A percentile compares a stretch with the other conserved stretches of the same genome.
Conservation (phyloP, 2,113 vertebrate genomes). For the Nycticryphes semicollaris region DNA sequence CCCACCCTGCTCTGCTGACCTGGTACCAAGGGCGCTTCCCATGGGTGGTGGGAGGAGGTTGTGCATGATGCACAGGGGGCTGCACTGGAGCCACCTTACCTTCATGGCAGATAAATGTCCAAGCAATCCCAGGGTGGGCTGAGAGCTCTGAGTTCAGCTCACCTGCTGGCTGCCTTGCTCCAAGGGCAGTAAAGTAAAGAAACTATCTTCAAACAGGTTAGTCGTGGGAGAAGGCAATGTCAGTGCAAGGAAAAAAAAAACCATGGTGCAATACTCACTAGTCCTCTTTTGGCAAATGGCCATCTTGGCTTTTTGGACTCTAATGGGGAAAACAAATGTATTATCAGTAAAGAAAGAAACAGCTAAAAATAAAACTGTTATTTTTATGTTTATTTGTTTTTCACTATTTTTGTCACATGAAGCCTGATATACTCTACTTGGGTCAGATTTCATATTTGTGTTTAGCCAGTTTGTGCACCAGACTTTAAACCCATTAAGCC, state of each 20-base stretch:
- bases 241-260: not conserved
- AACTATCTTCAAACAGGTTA: not conserved
- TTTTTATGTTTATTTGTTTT: not conserved
- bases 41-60: too few species aligned
- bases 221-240: not conserved
- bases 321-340: slow-evolving; percentile 59
- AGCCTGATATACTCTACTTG: not conserved
- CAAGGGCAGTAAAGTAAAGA: not conserved
- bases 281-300: slow-evolving; percentile 85
- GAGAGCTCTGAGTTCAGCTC: not conserved
- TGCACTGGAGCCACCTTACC: not conserved
- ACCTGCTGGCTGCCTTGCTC: not conserved
- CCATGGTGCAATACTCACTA: slow-evolving; percentile 70
- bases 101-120: not conserved
- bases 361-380: not conserved
- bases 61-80: not conserved
- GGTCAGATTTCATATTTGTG: not conserved
- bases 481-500: not conserved
- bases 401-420: not conserved
- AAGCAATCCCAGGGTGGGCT: not conserved
- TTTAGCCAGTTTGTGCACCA: not conserved
- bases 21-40: not conserved
- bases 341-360: not conserved
- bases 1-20: not conserved
- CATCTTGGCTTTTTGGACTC: slow-evolving; percentile 90